Conservation (phyloP, 1,140 invertebrate species). For the Zaprionus inermis region DNA sequence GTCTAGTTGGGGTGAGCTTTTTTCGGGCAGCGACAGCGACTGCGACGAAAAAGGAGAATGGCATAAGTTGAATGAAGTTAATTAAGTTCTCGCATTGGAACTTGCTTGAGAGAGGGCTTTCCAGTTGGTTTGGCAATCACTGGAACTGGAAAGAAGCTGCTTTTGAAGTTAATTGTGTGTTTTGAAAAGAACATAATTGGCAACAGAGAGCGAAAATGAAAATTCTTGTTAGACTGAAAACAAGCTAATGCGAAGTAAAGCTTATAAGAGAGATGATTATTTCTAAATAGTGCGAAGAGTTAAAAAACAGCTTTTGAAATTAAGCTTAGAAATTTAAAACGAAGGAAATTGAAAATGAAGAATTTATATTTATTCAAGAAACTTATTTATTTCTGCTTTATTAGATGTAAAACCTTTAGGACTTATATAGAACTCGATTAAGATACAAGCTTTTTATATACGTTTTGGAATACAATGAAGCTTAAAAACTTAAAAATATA, state of each 20-base stretch:
- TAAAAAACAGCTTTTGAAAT: not conserved
- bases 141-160: slow-evolving; percentile 18
- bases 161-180: slow-evolving; percentile 17
- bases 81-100: slow-evolving; percentile 53
- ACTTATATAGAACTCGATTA: too few species aligned
- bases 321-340: too few species aligned
- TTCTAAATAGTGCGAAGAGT: too few species aligned
- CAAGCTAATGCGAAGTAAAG: not conserved
- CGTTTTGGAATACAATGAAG: too few species aligned
- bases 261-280: not conserved
- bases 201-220: slow-evolving; percentile 2
- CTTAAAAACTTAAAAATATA: too few species aligned
- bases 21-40: slow-evolving; percentile 2
- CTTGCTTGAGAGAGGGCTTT: slow-evolving; percentile 30
- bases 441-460: too few species aligned
- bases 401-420: too few species aligned
- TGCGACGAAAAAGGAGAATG: slow-evolving; percentile 30
- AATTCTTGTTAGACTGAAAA: slow-evolving; percentile 28
- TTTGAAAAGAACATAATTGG: not conserved
- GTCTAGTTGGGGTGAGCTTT: slow-evolving; percentile 58
- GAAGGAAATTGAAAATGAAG: too few species aligned
- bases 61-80: slow-evolving; percentile 59
- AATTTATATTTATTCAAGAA: too few species aligned
- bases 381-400: too few species aligned
- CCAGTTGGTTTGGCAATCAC: slow-evolving; percentile 45